Evolutionary conservation across 2,888 invertebrate species (phyloP), one percentile per base, ranked within the genome.

Genomic region (Hydriomena furcata): DNA sequence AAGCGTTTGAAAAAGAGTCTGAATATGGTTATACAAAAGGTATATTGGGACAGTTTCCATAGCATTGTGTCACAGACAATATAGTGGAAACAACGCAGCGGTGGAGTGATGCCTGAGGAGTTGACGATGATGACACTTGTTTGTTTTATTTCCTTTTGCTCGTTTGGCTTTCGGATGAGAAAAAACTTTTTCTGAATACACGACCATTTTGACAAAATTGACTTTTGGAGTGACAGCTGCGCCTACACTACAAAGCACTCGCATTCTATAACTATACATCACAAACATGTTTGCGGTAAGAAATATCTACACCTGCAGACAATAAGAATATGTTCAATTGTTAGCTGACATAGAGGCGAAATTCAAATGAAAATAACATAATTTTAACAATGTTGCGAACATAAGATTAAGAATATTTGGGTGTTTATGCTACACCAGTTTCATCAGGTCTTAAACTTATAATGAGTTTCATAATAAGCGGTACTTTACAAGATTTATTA

Each of bases 121-220:
- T 76, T 79, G 78, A 72, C 76, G 79, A 72, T 86, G 86, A 87
- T 84, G 82, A 84, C 80, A 84, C 76, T 87, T 88, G 84, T 87
- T 85, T 85, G 82, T 84, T 86, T 84, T 83, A 85, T 84, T 82
- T 75, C 73, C 66, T 68, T 66, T 60, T 60, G 71, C 77, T 78
- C 82, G 79, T 84, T 86, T 79, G 70, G 66, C 66, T 65, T 59
- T 58, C 67, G 66, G 70, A 67, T 68, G 71, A 72, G 75, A 76
- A 73, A 76, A 82, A 81, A 81, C 70, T 80, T 84, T 69, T 61
- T 71, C 62, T 60, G 67, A 73, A 70, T 70, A 79, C 74, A 71
- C 71, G 71, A 68, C 69, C 74, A 75, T 78, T 75, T 79, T 76
- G 76, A 68, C 65, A 71, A 86, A 84, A 87, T 85, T 82, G 81